Percentiles rank a stretch among this genome's conserved stretches.
These are phyloP conservation scores for Metridium senile DNA, from an alignment of 92 coral and sea anemone genomes.

Conservation along the genomic window DNA sequence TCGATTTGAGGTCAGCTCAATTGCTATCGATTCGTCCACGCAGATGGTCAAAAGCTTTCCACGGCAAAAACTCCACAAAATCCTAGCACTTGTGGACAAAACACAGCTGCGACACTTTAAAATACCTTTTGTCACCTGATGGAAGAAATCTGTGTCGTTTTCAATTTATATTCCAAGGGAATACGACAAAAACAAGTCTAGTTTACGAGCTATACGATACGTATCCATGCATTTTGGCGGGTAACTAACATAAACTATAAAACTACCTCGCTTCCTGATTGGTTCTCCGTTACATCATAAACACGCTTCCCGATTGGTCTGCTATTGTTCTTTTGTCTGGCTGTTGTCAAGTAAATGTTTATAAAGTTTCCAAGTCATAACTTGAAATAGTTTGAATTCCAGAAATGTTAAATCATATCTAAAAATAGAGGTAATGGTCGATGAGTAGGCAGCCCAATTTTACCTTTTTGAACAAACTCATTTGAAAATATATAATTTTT, in stretches of 20 bases:
- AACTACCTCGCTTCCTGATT: slow-evolving; percentile 49
- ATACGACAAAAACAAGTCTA: not conserved
- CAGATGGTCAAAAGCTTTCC: not conserved
- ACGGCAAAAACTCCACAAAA: not conserved
- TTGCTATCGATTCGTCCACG: not conserved
- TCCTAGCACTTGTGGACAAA: not conserved
- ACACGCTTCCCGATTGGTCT: slow-evolving; percentile 48
- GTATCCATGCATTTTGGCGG: slow-evolving; percentile 87
- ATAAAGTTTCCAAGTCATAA: slow-evolving; percentile 57
- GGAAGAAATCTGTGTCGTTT: not conserved
- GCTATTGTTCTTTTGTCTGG: slow-evolving; percentile 49
- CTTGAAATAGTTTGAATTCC: slow-evolving; percentile 44
- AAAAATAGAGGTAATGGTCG: slow-evolving; percentile 29
- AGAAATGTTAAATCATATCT: slow-evolving; percentile 35
- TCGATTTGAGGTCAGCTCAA: slow-evolving; percentile 23
- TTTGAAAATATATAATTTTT: not conserved
- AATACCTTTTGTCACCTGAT: not conserved
- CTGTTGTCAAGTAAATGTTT: slow-evolving; percentile 59
- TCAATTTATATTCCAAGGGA: not conserved
- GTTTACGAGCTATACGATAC: not conserved
- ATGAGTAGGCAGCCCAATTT: slow-evolving; percentile 18
- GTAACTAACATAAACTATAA: slow-evolving; percentile 89
- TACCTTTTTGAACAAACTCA: no score
- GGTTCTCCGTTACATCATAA: slow-evolving; percentile 69
- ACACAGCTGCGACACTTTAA: not conserved